Base-by-base conservation (phyloP, 1,140 invertebrate genomes). In the Drosophila erecta region DNA sequence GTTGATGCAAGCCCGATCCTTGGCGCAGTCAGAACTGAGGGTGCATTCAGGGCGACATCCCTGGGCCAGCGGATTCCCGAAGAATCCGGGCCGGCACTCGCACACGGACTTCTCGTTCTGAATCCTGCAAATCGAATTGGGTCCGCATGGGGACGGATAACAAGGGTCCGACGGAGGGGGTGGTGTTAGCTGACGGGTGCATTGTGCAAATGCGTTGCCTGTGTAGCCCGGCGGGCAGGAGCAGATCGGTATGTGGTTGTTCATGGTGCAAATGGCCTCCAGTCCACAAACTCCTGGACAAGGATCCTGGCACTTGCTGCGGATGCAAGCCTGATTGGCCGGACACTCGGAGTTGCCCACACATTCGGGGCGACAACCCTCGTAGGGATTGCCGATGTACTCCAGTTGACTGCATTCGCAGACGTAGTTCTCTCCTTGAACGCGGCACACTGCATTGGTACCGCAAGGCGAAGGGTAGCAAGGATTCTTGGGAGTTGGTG, bases 1-100 rank as follows among this genome's bases (percentile, higher is more conserved):
- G 46, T 94, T 94, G 30, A 97, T 95, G 81, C 96, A 97, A n/a
- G 96, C 95, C 27, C 94, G 94, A 41, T 95, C 94, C 86, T 95
- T 95, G 11, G 95, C 93, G 90, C 97, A 97, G 77, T 97, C 96
- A 0, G 95, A 95, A 81, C 96, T 96, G 1, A 95, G 93, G 0
- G 97, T 92, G 92, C 96, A 97, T 91, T 97, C 96, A 0, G 96
- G 96, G 71, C 95, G 93, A 91, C 96, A 97, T 37, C 93, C 91
- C 30, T 93, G 93, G 56, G 94, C 94, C 77, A 96, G 96, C 1
- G 97, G 96, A 92, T 97, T 96, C 33, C 97, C 97, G 76, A 95
- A 95, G 81, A 96, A 96, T 33, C 95, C 95, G 8, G 94, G 93
- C 41, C 95, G 75, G 86, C 96, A 96, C 62, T 95, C 94, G 76